Evolutionary conservation across 1,140 invertebrate species (phyloP), one percentile per base, ranked within the genome.

Genomic region (Thalassaphorura encarpata): DNA sequence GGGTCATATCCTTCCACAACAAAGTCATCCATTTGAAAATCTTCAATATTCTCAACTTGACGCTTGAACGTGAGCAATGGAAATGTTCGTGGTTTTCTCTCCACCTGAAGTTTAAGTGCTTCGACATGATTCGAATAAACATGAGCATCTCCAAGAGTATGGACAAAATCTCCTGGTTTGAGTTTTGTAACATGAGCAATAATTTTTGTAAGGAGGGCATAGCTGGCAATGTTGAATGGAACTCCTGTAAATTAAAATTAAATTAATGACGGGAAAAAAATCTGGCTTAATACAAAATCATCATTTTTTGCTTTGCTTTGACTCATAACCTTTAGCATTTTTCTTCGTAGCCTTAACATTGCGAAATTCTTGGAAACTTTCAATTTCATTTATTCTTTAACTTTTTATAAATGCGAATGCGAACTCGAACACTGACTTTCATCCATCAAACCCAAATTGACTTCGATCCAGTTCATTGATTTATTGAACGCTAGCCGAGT

Each of bases 181-280:
- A 97, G 75, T 42, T 80, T 81, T 26, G 91, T 95, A 11, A 98
- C 79, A 71, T 97, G 88, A 49, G 95, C 95, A 63, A 99, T 87
- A 90, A 99, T 97, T 64, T 86, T 84, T 13, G 90, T 97, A 0
- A 99, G 75, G 5, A 99, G 69, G 1, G 94, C 82, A 75, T 99
- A 99, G 58, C 91, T 97, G 18, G 96, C 95, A 67, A 99, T 96
- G 70, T 99, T 99, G 69, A 99, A 99, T 19, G 96, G 96, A 2
- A 99, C 94, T 21, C 96, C 96, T 64, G 29, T 1, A 52, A 46
- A 41, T n/a, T n/a, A n/a, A n/a, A 36, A 18, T 8, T 4, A 54
- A 19, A 49, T 0, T 2, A 29, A 13, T 28, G 21, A 6, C 27
- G 2, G 26, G 19, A 19, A 8, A 43, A 43, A 43, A 19, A 43